A percentile compares a stretch with the other conserved stretches of the same genome.
phyloP scores from a whole-genome alignment of 2,113 vertebrate genomes.

The Corythaixoides concolor region DNA sequence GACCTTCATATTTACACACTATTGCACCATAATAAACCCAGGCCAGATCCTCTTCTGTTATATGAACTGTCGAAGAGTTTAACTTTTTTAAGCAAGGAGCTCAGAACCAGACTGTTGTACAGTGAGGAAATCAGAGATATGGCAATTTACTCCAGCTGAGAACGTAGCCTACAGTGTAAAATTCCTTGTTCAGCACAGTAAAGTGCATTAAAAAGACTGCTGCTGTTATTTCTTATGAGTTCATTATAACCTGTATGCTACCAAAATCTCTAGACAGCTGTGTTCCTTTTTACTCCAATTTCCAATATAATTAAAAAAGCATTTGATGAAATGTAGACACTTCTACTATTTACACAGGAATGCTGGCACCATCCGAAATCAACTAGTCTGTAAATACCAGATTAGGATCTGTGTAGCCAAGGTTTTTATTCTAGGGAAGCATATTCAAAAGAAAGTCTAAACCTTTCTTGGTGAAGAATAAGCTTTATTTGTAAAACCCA shows the following conservation, averaged over 20 bases:
- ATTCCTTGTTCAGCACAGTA: constrained; percentile 14
- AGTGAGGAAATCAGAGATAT: constrained; percentile 30
- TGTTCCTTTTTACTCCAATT: constrained; percentile 70
- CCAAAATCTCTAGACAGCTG: constrained; percentile 68
- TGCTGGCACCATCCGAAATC: constrained; percentile 63
- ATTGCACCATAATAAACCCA: constrained; percentile 36
- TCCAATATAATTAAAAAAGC: constrained; percentile 73
- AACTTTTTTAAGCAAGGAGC: not conserved
- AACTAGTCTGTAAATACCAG: constrained; percentile 73
- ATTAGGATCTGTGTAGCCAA: constrained; percentile 64
- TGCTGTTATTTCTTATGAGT: constrained; percentile 61
- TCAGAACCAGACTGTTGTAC: not conserved
- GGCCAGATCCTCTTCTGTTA: constrained; percentile 29
- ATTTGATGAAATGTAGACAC: constrained; percentile 72
- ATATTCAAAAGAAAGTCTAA: constrained; percentile 55
- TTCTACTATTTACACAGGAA: constrained; percentile 69
- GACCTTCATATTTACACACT: constrained; percentile 63
- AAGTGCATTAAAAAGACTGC: constrained; percentile 41
- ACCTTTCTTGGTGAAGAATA: constrained; percentile 47
- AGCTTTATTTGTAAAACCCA: constrained; percentile 58
- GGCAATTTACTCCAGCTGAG: constrained; percentile 44
- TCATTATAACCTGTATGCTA: constrained; percentile 50
- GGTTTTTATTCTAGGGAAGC: constrained; percentile 54
- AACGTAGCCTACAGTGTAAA: constrained; percentile 53
- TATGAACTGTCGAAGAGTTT: not conserved